phyloP scores from a whole-genome alignment of 2,113 vertebrate genomes.

The Chitala chitala region DNA sequence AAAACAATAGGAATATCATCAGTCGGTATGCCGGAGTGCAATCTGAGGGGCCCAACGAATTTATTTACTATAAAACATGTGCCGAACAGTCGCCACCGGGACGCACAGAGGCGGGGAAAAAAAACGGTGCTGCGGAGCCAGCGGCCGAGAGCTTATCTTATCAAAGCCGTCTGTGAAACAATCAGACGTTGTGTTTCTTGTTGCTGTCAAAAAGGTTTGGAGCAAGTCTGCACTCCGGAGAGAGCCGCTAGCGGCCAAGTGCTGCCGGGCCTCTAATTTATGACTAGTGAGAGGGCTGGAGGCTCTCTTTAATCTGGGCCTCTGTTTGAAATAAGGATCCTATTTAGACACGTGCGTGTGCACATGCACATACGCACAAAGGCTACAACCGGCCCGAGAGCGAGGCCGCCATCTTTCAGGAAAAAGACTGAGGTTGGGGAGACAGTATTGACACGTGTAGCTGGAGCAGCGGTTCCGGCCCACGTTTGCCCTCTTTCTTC shows the following conservation, averaged over 20 bases:
- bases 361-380: too few species aligned
- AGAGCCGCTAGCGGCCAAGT: background rate
- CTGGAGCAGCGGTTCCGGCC: background rate
- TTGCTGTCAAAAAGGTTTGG: background rate
- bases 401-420: background rate
- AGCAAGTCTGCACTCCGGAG: background rate
- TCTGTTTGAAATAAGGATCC: conserved; percentile 11
- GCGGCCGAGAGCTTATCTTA: background rate
- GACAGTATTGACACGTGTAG: background rate
- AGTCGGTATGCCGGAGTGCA: background rate
- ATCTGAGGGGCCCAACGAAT: background rate
- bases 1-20: conserved; percentile 11
- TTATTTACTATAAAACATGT: conserved; percentile 8
- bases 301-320: background rate
- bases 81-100: background rate
- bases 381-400: background rate
- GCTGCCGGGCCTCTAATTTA: conserved; percentile 7
- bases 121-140: background rate
- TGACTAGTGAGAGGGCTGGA: background rate
- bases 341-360: conserved; percentile 7
- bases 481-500: background rate
- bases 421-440: background rate
- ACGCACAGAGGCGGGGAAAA: background rate
- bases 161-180: conserved; percentile 13
- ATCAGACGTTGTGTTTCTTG: conserved; percentile 3